Evolutionary conservation across 2,797 vertebrate genomes (phyloP).

Genomic region (Phyllotis vaccarum): DNA sequence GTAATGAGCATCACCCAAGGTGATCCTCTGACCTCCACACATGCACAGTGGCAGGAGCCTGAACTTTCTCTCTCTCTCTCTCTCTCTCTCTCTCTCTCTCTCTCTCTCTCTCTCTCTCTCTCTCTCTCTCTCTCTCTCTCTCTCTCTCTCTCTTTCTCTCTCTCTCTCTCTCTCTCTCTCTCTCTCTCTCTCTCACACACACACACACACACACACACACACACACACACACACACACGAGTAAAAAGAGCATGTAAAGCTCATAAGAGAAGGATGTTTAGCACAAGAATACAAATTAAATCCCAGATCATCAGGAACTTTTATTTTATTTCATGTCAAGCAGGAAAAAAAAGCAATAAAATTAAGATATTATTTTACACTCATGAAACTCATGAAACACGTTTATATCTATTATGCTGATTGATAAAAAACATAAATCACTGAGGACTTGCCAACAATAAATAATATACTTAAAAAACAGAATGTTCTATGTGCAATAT

Average conservation of each 20-base stretch:
- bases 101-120: too few species aligned
- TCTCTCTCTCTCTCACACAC: neutral
- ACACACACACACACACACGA: too few species aligned
- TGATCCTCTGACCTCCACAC: neutral
- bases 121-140: too few species aligned
- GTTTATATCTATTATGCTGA: conserved; percentile 56
- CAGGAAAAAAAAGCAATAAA: conserved; percentile 54
- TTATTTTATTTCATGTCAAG: conserved; percentile 75
- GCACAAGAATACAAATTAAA: conserved; percentile 36
- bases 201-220: neutral
- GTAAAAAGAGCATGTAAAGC: neutral
- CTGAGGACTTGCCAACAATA: conserved; percentile 75
- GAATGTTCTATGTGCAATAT: conserved; percentile 37
- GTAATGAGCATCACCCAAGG: too few species aligned
- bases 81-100: too few species aligned
- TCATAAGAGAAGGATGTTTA: neutral
- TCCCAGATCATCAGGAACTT: conserved; percentile 61
- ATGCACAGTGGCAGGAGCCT: neutral
- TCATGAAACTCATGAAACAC: conserved; percentile 52
- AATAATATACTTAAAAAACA: conserved; percentile 73
- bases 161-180: too few species aligned
- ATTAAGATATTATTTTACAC: conserved; percentile 57
- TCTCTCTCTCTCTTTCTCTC: too few species aligned
- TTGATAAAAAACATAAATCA: conserved; percentile 63
- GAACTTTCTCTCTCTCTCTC: too few species aligned